A percentile compares a stretch with the other conserved stretches of the same genome.
Evolutionary conservation across 2,888 invertebrate species (phyloP).

Genomic region (Dryobotodes eremita): DNA sequence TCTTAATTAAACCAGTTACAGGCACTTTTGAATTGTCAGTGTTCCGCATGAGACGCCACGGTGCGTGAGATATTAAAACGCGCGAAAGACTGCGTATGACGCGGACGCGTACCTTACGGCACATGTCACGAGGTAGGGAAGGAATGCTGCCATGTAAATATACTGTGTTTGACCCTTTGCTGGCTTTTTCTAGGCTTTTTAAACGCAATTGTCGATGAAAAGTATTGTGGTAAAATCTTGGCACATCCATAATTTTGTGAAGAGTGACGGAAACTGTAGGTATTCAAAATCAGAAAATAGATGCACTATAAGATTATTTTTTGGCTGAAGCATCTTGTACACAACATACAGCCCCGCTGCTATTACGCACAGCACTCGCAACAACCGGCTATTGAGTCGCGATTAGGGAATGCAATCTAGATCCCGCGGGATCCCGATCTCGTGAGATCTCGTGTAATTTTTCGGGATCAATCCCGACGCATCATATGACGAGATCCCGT

Average conservation of each 20-base stretch:
- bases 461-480: no score
- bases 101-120: background rate
- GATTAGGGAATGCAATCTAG: no score
- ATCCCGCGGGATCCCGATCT: no score
- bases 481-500: no score
- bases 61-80: no score
- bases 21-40: background rate
- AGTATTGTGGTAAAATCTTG: background rate
- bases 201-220: background rate
- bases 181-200: no score
- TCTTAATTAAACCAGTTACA: no score
- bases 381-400: background rate
- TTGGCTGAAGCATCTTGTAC: background rate
- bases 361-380: background rate
- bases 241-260: background rate
- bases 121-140: background rate
- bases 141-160: background rate
- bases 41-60: background rate
- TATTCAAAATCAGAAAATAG: background rate
- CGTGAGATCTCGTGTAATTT: no score
- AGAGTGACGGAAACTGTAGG: background rate
- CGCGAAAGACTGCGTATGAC: background rate
- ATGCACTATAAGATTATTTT: background rate
- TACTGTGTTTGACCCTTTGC: background rate
- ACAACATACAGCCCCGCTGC: background rate